Percentiles rank a stretch among this genome's conserved stretches.
Evolutionary conservation across 1,140 invertebrate species (phyloP).

Genomic region (Drosophila pandora): DNA sequence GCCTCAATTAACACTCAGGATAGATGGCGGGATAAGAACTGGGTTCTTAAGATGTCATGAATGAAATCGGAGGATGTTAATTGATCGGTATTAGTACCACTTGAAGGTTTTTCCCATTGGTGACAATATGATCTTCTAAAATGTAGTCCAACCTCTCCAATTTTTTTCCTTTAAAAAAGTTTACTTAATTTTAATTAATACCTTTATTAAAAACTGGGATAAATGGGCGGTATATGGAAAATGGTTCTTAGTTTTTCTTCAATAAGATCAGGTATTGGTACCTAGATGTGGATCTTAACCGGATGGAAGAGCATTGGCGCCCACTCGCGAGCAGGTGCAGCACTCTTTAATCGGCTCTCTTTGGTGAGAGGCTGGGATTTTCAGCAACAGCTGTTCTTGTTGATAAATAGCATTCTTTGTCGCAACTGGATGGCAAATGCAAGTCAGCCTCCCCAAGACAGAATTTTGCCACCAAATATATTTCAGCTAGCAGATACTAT

Average conservation of each 20-base stretch:
- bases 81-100: conserved; percentile 9
- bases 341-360: conserved; percentile 16
- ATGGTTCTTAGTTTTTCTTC: neutral
- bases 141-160: too few species aligned
- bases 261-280: neutral
- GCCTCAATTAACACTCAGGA: conserved; percentile 19
- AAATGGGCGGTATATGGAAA: too few species aligned
- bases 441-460: conserved; percentile 18
- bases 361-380: conserved; percentile 11
- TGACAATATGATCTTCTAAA: too few species aligned
- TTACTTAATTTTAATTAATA: too few species aligned
- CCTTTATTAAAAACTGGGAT: too few species aligned
- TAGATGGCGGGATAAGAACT: neutral
- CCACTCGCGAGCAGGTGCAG: conserved; percentile 27
- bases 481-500: neutral
- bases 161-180: too few species aligned
- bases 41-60: conserved; percentile 9
- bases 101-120: neutral
- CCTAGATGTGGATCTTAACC: neutral
- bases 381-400: conserved; percentile 51
- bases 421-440: conserved; percentile 13
- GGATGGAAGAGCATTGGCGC: conserved; percentile 10
- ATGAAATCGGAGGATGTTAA: conserved; percentile 16
- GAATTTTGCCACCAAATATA: conserved; percentile 2
- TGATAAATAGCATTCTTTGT: conserved; percentile 42